Evolutionary conservation across 2,888 invertebrate genomes (phyloP), one percentile per base, ranked within the genome.

Genomic region (Chorisops tibialis): DNA sequence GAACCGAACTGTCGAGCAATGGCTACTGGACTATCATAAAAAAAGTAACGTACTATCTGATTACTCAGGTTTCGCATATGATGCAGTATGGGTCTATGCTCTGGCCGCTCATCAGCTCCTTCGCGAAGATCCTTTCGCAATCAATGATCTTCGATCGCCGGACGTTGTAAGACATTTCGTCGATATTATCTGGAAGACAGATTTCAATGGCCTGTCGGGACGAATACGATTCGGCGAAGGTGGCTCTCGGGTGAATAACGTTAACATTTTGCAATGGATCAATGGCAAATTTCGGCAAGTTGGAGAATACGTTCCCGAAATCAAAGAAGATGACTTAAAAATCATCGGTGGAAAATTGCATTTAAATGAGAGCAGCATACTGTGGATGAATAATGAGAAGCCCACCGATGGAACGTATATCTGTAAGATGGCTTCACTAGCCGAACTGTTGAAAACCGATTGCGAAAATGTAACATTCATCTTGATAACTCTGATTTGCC

Each of bases 51-150:
- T 62, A n/a, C 59, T 68, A 6, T 87, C 87, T 0, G 81, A 83
- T 67, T 90, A 88, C 72, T 87, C 87, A 0, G 87, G 88, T 1
- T 91, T 85, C 72, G 87, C 88, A 0, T 91, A 91, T 70, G 91
- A 91, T 75, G 90, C 89, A 0, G 87, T 91, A 54, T 91, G 91
- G 91, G 85, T 86, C 0, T 91, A 87, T 74, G 91, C 88, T 3
- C 76, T 83, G 38, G 90, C 88, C 1, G 78, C 89, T 24, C 83
- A 89, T 70, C 80, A 82, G 66, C 78, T 91, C 1, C 74, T 87
- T 1, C 80, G 78, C 52, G 82, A 83, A 54, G 82, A 72, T 30
- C 62, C 67, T 0, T 66, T 68, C 35, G 68, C 71, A 0, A 49
- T 72, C 0, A 67, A 69, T 38, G 65, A 68, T 62, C 62, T 76